Percentiles rank a stretch among this genome's conserved stretches.
Evolutionary conservation across 1,140 invertebrate species (phyloP).

Genomic region (Piezodorus guildinii): DNA sequence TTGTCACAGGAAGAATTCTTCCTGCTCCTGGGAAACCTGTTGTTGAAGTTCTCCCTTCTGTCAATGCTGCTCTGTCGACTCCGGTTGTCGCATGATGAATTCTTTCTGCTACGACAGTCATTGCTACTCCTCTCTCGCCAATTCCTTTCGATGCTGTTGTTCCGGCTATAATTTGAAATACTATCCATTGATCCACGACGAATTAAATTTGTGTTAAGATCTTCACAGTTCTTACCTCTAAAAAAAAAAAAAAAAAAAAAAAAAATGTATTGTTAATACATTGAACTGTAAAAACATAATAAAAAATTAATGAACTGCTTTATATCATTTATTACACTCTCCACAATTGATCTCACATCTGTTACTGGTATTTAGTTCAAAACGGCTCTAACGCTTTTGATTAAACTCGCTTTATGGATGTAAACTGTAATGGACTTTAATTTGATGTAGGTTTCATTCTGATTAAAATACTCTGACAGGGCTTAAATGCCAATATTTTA

Average conservation of each 20-base stretch:
- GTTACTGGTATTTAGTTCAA: too few species aligned
- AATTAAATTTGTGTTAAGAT: background rate
- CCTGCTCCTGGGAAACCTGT: background rate
- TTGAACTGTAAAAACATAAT: too few species aligned
- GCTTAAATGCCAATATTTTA: too few species aligned
- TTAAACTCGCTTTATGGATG: too few species aligned
- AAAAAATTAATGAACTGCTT: too few species aligned
- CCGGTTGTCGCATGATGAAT: constrained; percentile 7
- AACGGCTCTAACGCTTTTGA: too few species aligned
- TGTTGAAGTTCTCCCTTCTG: background rate
- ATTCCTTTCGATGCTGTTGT: constrained; percentile 19
- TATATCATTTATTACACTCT: too few species aligned
- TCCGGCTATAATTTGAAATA: constrained; percentile 20
- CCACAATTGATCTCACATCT: too few species aligned
- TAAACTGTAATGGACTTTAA: too few species aligned
- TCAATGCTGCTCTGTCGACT: constrained; percentile 18
- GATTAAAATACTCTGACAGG: too few species aligned
- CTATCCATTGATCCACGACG: constrained; percentile 17
- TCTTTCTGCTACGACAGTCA: constrained; percentile 5
- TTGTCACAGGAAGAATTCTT: constrained; percentile 13
- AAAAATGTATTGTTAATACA: too few species aligned
- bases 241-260: background rate
- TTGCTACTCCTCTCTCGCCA: background rate
- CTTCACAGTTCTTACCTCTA: constrained; percentile 16
- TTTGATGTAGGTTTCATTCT: too few species aligned